Conservation (phyloP, 2,797 vertebrate species). For the Yasuhikotakia modesta region DNA sequence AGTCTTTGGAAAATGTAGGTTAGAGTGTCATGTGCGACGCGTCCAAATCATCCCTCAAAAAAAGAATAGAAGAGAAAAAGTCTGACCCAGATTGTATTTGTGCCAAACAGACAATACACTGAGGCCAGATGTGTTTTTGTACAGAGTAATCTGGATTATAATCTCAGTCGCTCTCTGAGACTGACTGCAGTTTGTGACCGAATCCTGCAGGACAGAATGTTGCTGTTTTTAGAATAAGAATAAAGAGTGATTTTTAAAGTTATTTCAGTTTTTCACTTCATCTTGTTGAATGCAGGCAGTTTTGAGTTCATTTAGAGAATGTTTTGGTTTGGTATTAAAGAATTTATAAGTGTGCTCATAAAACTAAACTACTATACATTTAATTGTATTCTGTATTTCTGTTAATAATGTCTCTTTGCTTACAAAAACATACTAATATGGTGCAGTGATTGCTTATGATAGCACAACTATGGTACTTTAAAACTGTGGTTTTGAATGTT, state of each 20-base stretch:
- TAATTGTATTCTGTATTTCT: too few relatives aligned
- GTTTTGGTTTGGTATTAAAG: not conserved
- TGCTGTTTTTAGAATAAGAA: too few relatives aligned
- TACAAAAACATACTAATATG: too few relatives aligned
- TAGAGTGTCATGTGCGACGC: conserved; percentile 68
- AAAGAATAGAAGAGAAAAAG: conserved; percentile 46
- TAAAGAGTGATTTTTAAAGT: too few relatives aligned
- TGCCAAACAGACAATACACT: conserved; percentile 66
- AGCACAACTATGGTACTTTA: too few relatives aligned
- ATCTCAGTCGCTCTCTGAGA: conserved; percentile 47
- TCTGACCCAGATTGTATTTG: conserved; percentile 74
- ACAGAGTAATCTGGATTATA: conserved; percentile 70
- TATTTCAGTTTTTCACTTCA: too few relatives aligned
- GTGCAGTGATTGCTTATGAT: too few relatives aligned
- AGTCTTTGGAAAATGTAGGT: conserved; percentile 64
- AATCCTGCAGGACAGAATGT: conserved; percentile 25
- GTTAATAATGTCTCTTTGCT: not conserved
- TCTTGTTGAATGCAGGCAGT: not conserved
- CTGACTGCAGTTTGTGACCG: conserved; percentile 15
- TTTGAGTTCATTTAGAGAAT: conserved; percentile 8
- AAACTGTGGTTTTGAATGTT: too few relatives aligned
- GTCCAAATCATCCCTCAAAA: conserved; percentile 51
- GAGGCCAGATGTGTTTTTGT: conserved; percentile 59
- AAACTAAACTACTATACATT: too few relatives aligned
- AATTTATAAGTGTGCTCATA: too few relatives aligned